Base-by-base conservation (phyloP, 2,888 invertebrate genomes). In the Craniophora ligustri region DNA sequence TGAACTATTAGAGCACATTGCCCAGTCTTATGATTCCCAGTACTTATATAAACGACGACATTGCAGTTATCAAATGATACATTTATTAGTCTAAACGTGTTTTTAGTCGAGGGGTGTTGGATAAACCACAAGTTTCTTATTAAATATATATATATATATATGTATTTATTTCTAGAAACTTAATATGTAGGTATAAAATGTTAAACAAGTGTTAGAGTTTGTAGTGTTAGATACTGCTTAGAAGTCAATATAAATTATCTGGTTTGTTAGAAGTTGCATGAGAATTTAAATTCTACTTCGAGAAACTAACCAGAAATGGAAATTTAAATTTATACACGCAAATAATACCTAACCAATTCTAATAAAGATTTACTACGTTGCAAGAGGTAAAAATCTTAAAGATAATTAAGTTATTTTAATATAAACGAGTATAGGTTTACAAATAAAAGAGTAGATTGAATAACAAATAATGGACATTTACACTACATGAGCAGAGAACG, bases 51-150 rank as follows among this genome's bases (percentile, higher is more conserved):
- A 21, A 11, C n/a, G n/a, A n/a, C n/a, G n/a, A n/a, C n/a, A n/a
- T n/a, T n/a, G n/a, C n/a, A n/a, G n/a, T n/a, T n/a, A 75, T 75
- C 69, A 76, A 76, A 78, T 76, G 73, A 68, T 56, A 63, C 26
- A 39, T 47, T 55, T 54, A 44, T 63, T 45, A 30, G 32, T 38
- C 32, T 35, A 3, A 18, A 14, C 23, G 10, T 30, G 28, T 16
- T 38, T 26, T 16, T 3, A 28, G 38, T 34, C 10, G 21, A 38
- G 0, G 13, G 14, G 13, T 36, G 46, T 36, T 30, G 36, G 26
- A 34, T 23, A 16, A 21, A 21, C 30, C n/a, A n/a, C n/a, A n/a
- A n/a, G n/a, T n/a, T n/a, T n/a, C n/a, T n/a, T n/a, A n/a, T n/a
- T n/a, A n/a, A n/a, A n/a, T n/a, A n/a, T n/a, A n/a, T n/a, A n/a